A percentile compares a stretch with the other conserved stretches of the same genome.
These are phyloP conservation scores for Onychomys arenicola DNA, from an alignment of 2,797 vertebrate species.

Conservation along the genomic window DNA sequence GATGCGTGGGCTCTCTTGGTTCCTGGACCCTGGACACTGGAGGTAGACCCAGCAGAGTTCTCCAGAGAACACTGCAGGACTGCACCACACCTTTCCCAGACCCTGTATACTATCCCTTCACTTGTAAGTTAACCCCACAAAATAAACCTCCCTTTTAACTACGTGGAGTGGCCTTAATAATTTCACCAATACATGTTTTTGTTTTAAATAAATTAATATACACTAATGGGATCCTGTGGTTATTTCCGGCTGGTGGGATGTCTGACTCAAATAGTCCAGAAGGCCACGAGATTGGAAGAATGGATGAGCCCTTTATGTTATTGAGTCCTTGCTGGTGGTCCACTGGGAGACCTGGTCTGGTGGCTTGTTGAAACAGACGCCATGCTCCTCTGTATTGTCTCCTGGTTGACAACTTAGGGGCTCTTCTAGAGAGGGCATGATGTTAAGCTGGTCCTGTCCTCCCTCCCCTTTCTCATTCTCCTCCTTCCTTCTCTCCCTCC, in stretches of 20 bases:
- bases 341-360: neutral
- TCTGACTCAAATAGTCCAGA: neutral
- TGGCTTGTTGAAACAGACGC: neutral
- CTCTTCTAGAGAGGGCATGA: neutral
- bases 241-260: neutral
- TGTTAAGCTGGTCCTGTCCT: neutral
- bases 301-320: neutral
- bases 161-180: too few relatives aligned
- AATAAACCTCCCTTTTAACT: too few relatives aligned
- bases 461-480: fast-evolving
- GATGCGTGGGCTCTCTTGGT: too few relatives aligned
- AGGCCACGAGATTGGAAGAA: neutral
- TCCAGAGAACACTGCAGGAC: too few relatives aligned
- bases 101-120: too few relatives aligned
- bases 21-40: too few relatives aligned
- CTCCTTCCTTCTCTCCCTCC: neutral
- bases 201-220: constrained; percentile 25
- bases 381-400: neutral
- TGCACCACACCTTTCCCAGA: too few relatives aligned
- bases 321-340: neutral
- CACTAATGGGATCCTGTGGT: neutral
- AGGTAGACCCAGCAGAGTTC: too few relatives aligned
- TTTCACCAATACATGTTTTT: neutral
- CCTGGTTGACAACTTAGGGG: neutral
- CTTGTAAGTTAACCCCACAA: too few relatives aligned